These are phyloP conservation scores for Bombus pascuorum DNA, from an alignment of 1,140 invertebrate genomes.

Conservation along the genomic window DNA sequence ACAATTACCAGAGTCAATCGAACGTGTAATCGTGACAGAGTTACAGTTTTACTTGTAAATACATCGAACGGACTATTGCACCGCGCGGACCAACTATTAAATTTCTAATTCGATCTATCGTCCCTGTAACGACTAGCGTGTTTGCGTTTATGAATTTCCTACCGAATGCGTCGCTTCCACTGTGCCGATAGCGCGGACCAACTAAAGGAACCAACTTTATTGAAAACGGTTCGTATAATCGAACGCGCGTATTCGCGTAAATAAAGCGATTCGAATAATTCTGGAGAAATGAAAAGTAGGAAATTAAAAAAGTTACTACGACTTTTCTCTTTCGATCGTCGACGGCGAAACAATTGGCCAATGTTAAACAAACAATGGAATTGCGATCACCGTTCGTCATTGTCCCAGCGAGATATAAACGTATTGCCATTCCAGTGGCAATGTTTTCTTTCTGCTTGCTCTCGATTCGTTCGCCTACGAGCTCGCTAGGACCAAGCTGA, in stretches of 20 bases:
- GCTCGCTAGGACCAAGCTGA: background rate
- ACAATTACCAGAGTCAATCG: slow-evolving; percentile 44
- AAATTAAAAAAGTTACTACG: background rate
- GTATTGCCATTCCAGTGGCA: background rate
- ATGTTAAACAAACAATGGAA: background rate
- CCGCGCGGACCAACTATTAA: background rate
- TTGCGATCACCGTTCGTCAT: background rate
- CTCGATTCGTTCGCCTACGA: background rate
- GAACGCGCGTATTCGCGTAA: background rate
- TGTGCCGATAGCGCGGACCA: background rate
- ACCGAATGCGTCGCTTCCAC: background rate
- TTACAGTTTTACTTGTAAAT: slow-evolving; percentile 1
- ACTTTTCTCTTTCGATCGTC: background rate
- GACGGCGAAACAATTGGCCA: background rate
- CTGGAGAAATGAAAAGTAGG: background rate
- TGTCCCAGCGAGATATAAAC: background rate
- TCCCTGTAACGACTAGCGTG: background rate
- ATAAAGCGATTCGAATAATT: background rate
- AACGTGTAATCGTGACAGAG: background rate
- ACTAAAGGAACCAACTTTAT: too few species aligned
- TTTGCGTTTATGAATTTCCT: background rate
- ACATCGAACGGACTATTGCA: background rate
- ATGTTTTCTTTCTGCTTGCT: background rate
- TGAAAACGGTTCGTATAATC: background rate
- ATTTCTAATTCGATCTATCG: background rate